phyloP scores from a whole-genome alignment of 2,113 vertebrate genomes.

The Zosterops japonicus region DNA sequence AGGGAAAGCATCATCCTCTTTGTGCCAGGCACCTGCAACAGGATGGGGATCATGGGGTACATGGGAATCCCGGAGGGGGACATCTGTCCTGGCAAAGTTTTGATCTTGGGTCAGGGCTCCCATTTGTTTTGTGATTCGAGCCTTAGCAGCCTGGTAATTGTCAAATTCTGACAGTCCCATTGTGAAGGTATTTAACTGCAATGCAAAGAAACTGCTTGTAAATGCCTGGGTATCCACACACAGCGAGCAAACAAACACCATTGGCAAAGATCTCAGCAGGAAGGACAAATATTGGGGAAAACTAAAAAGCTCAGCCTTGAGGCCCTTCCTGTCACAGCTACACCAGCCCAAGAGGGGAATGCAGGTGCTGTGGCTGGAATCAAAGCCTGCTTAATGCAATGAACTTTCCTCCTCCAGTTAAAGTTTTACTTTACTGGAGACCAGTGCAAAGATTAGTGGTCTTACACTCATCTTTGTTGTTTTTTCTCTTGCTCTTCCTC shows the following conservation, averaged over 20 bases:
- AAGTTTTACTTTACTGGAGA: slow-evolving; percentile 50
- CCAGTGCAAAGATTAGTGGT: slow-evolving; percentile 55
- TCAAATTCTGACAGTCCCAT: not conserved
- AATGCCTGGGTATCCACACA: slow-evolving; percentile 38
- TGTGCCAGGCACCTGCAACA: accelerated
- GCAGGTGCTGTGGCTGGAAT: not conserved
- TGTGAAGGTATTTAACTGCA: not conserved
- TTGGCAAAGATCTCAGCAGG: not conserved
- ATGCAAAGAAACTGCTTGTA: not conserved
- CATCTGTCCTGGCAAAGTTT: not conserved
- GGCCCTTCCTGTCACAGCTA: not conserved
- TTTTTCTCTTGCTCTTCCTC: not conserved
- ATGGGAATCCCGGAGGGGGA: not conserved
- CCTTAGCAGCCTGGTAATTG: not conserved
- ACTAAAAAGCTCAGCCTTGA: not conserved
- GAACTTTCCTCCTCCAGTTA: slow-evolving; percentile 54
- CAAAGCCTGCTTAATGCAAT: not conserved
- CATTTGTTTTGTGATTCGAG: not conserved
- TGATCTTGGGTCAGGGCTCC: not conserved
- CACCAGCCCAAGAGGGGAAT: not conserved
- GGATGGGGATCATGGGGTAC: not conserved
- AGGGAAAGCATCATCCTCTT: not conserved
- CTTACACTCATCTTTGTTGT: not conserved
- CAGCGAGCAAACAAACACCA: not conserved
- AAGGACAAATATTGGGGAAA: slow-evolving; percentile 31